Evolutionary conservation across 2,888 invertebrate species (phyloP).

Genomic region (Rhodophaea formosa): DNA sequence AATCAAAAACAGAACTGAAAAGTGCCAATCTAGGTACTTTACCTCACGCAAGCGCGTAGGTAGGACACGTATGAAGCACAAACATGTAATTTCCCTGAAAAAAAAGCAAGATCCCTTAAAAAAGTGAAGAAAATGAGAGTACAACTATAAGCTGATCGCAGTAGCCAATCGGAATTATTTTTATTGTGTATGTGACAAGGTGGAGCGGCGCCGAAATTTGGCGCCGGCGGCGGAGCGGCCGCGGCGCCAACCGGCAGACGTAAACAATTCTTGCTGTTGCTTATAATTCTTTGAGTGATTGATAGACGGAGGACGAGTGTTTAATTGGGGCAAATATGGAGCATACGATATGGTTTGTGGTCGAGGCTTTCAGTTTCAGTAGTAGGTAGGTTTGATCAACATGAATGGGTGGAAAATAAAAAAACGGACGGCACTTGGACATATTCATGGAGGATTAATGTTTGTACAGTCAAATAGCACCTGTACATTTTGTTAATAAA

Average conservation of each 20-base stretch:
- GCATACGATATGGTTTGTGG: neutral
- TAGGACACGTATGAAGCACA: no score
- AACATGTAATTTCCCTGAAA: no score
- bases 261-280: constrained; percentile 24
- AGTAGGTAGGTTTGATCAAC: no score
- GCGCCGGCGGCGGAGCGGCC: constrained; percentile 43
- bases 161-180: constrained; percentile 18
- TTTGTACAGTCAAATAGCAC: no score
- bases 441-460: no score
- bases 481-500: no score
- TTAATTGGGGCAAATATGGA: constrained; percentile 21
- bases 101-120: neutral
- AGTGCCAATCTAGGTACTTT: no score
- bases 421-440: no score
- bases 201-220: constrained; percentile 63
- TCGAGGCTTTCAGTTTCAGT: no score
- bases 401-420: no score
- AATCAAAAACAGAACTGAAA: no score
- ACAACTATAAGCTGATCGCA: constrained; percentile 5
- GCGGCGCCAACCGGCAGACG: constrained; percentile 10
- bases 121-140: neutral
- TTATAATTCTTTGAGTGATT: constrained; percentile 23
- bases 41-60: no score
- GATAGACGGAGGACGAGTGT: constrained; percentile 21
- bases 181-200: constrained; percentile 31